Percentiles rank a stretch among this genome's conserved stretches.
phyloP scores from a whole-genome alignment of 2,113 vertebrate species.

The Neopipo cinnamomea region DNA sequence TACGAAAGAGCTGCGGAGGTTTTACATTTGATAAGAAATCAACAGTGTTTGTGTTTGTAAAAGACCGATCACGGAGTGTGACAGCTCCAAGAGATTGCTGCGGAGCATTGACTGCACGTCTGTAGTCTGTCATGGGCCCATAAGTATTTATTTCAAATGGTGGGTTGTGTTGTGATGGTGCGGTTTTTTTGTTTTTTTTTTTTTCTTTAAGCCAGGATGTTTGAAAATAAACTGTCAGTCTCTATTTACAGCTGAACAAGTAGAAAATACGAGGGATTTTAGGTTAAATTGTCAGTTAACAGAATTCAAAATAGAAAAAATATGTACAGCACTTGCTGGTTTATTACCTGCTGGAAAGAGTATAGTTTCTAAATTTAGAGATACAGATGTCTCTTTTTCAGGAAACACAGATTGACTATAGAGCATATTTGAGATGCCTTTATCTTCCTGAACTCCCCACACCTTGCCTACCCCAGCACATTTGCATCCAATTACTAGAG shows the following conservation, averaged over 20 bases:
- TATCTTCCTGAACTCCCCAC: neutral
- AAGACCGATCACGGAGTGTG: conserved; percentile 91
- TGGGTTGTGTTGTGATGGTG: neutral
- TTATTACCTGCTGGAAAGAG: conserved; percentile 63
- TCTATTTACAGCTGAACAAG: conserved; percentile 81
- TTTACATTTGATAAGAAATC: conserved; percentile 99
- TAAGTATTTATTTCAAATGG: conserved; percentile 93
- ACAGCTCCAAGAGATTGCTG: conserved; percentile 90
- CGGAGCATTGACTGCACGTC: conserved; percentile 78
- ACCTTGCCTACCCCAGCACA: neutral
- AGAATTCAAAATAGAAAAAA: conserved; percentile 78
- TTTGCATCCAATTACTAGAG: neutral
- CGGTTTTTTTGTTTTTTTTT: neutral
- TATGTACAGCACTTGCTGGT: conserved; percentile 44
- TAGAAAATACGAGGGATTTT: conserved; percentile 77
- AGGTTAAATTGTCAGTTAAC: conserved; percentile 85
- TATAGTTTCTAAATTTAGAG: conserved; percentile 45
- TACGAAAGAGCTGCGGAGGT: conserved; percentile 88
- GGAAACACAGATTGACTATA: conserved; percentile 12
- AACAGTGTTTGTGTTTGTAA: conserved; percentile 87
- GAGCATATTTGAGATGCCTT: neutral
- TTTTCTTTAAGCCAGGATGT: conserved; percentile 40
- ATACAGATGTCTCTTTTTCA: conserved; percentile 38
- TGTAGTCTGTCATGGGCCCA: conserved; percentile 86
- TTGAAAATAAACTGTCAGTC: conserved; percentile 85